Evolutionary conservation across 2,888 invertebrate genomes (phyloP), one percentile per base, ranked within the genome.

Genomic region (Tenthredo mesomela): DNA sequence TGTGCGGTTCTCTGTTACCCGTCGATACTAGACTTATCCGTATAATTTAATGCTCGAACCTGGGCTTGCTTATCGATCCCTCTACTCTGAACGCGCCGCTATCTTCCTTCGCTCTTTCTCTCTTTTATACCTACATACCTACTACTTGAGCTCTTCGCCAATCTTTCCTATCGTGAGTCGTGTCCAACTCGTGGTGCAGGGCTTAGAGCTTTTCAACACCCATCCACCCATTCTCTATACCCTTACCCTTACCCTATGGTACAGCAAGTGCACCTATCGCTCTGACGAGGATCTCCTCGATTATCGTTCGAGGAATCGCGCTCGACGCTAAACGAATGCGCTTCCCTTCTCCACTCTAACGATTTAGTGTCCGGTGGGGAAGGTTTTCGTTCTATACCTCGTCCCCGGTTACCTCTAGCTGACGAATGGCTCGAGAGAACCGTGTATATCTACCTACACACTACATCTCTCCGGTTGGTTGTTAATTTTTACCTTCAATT

Each of bases 401-500:
- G 40, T 71, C 50, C 29, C 47, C 15, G 37, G 47, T 58, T 61
- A 58, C 58, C 77, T 29, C 77, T 61, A 33, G 33, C 82, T 82
- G 82, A 82, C 82, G 47, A 54, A 82, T 82, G 65, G 82, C 54
- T 61, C 82, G 47, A 67, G 67, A n/a, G 65, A 80, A 80, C 58
- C 25, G 75, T 75, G 25, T 33, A 67, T 67, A 54, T 33, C 21
- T 70, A 50, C 77, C 18, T 21, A 47, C n/a, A 70, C 67, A 70
- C 65, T 65, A 43, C 67, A 80, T 82, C 82, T 82, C 70, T 82
- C 67, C 61, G n/a, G 40, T 70, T 82, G 67, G 85, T 86, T 25
- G 70, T 82, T 88, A 88, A 88, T 88, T 88, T 87, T 87, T 85
- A 85, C 85, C 87, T 86, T 87, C 88, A 87, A 89, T 89, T 89